Evolutionary conservation across 1,140 invertebrate species (phyloP).

Genomic region (Caenorhabditis remanei): DNA sequence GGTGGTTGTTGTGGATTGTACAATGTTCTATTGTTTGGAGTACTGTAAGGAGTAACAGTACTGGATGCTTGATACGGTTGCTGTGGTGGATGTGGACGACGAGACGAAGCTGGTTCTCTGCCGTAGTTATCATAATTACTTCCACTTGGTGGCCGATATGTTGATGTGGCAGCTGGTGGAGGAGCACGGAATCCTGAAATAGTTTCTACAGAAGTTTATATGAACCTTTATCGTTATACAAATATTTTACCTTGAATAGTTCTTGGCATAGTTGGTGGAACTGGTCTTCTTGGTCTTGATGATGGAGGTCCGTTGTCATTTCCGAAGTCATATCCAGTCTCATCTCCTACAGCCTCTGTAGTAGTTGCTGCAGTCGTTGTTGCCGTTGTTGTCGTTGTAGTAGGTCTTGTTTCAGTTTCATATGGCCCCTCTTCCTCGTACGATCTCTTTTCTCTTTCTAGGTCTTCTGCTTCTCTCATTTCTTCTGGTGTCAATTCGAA

Average conservation of each 20-base stretch:
- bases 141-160: conserved; percentile 14
- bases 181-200: conserved; percentile 35
- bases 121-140: conserved; percentile 10
- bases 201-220: neutral
- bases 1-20: conserved; percentile 26
- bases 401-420: neutral
- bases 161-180: conserved; percentile 31
- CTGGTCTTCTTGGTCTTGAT: conserved; percentile 39
- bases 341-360: conserved; percentile 14
- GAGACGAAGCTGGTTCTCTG: conserved; percentile 16
- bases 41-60: neutral
- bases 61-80: conserved; percentile 12
- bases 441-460: conserved; percentile 33
- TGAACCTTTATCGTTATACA: neutral
- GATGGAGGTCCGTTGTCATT: conserved; percentile 41
- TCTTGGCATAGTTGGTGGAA: conserved; percentile 29
- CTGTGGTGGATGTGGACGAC: conserved; percentile 21
- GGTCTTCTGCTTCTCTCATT: conserved; percentile 40
- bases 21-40: conserved; percentile 24
- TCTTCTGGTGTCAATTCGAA: conserved; percentile 36
- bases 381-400: conserved; percentile 11
- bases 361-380: neutral
- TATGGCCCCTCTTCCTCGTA: conserved; percentile 8
- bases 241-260: conserved; percentile 26
- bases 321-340: conserved; percentile 24